A percentile compares a stretch with the other conserved stretches of the same genome.
phyloP scores from a whole-genome alignment of 2,888 invertebrate genomes.

The Rhagium mordax region DNA sequence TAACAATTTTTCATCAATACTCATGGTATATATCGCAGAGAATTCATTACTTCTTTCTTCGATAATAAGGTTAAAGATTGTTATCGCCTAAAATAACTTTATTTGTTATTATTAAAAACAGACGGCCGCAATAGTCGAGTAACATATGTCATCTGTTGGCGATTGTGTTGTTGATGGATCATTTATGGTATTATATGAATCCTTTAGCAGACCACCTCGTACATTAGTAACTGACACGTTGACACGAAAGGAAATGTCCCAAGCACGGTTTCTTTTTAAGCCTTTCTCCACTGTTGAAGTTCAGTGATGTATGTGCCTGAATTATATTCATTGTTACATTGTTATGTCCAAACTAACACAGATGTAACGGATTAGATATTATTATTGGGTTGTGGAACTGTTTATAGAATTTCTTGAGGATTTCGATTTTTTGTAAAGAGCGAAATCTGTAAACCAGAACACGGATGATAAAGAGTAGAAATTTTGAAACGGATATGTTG shows the following conservation, averaged over 20 bases:
- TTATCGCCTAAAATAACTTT: not conserved
- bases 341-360: conserved; percentile 42
- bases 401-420: conserved; percentile 9
- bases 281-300: conserved; percentile 49
- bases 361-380: conserved; percentile 52
- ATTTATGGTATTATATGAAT: conserved; percentile 37
- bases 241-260: conserved; percentile 49
- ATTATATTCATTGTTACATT: conserved; percentile 51
- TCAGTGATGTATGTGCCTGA: conserved; percentile 51
- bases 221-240: conserved; percentile 44
- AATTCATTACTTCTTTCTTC: too few species aligned
- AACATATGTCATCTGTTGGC: conserved; percentile 41
- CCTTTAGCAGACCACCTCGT: conserved; percentile 9
- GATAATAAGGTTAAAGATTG: too few species aligned
- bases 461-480: not conserved
- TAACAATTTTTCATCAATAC: too few species aligned
- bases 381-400: conserved; percentile 28
- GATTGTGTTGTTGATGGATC: conserved; percentile 48
- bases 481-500: not conserved
- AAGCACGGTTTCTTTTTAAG: conserved; percentile 48
- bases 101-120: not conserved
- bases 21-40: too few species aligned
- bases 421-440: conserved; percentile 7
- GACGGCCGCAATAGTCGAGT: conserved; percentile 23
- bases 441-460: not conserved